Evolutionary conservation across 2,113 vertebrate genomes (phyloP).

Genomic region (Malurus cyaneus): DNA sequence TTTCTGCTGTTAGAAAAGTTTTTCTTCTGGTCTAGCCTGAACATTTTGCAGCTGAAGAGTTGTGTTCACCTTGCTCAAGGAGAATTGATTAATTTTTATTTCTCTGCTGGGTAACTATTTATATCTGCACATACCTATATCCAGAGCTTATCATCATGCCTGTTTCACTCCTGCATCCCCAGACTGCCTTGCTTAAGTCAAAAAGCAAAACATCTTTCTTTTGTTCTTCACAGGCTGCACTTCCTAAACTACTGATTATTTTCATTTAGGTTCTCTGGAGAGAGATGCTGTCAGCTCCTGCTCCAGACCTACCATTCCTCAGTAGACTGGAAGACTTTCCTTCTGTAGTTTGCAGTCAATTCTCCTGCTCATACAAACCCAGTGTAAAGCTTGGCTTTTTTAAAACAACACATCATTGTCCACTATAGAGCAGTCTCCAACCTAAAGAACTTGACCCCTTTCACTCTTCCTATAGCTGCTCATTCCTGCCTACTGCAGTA

Average conservation of each 20-base stretch:
- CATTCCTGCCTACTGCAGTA: background rate
- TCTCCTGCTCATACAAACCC: background rate
- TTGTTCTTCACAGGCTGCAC: background rate
- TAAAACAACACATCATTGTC: background rate
- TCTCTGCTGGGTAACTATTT: background rate
- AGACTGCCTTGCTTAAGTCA: background rate
- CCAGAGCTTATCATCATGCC: background rate
- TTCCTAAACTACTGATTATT: background rate
- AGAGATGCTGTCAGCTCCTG: background rate
- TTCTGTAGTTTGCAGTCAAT: background rate
- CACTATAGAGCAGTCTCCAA: fast-evolving
- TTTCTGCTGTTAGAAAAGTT: background rate
- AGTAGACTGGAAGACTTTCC: background rate
- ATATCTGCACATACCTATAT: background rate
- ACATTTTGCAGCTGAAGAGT: background rate
- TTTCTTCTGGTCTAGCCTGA: background rate
- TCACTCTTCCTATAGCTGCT: background rate
- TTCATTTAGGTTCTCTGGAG: background rate
- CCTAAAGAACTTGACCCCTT: background rate
- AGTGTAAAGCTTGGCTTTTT: background rate
- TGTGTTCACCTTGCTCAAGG: background rate
- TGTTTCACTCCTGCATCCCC: background rate
- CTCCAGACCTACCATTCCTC: background rate
- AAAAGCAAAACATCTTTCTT: background rate
- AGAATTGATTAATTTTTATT: background rate